Base-by-base conservation (phyloP, 1,140 invertebrate species). In the Mylabris phalerata region DNA sequence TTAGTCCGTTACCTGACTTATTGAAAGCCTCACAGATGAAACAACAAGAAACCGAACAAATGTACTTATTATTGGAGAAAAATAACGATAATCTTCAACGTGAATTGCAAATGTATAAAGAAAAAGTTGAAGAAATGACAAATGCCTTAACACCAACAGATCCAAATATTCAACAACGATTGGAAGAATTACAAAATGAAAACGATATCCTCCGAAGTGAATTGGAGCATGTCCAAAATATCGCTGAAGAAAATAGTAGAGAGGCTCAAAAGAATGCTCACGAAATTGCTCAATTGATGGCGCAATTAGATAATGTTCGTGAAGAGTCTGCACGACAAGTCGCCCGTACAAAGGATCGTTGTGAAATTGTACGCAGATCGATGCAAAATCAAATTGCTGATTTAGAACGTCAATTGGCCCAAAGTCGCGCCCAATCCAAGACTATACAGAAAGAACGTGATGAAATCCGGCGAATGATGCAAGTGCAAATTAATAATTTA, bases 241-340 rank as follows among this genome's bases (percentile, higher is more conserved):
- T 75, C 0, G 77, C 80, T 10, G 62, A 83, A 0, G 78, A 82
- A 48, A 79, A 74, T 10, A 80, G 81, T 39, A 76, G 75, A 55
- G 69, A 75, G 4, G 64, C 77, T 4, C 76, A 81, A 54, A 77
- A 78, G 65, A 80, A 80, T 70, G 71, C 79, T 65, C 79, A 82
- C 52, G 79, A 82, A 69, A 75, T 79, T 24, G 69, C 74, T 3
- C 83, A 85, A 61, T 70, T 88, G 1, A 79, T 80, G 10, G 80
- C 82, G 0, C 84, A 87, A 66, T 69, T 88, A 42, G 86, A 88
- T 55, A 79, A 80, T 26, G 75, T 86, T 6, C 73, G 87, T 3
- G 84, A 87, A 49, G 86, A 89, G 63, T 84, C 85, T 0, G 85
- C 86, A 0, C 76, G 87, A 46, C 86, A 87, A 57, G 78, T 90